A percentile compares a stretch with the other conserved stretches of the same genome.
Evolutionary conservation across 2,888 invertebrate species (phyloP).

Genomic region (Brachyptera putata): DNA sequence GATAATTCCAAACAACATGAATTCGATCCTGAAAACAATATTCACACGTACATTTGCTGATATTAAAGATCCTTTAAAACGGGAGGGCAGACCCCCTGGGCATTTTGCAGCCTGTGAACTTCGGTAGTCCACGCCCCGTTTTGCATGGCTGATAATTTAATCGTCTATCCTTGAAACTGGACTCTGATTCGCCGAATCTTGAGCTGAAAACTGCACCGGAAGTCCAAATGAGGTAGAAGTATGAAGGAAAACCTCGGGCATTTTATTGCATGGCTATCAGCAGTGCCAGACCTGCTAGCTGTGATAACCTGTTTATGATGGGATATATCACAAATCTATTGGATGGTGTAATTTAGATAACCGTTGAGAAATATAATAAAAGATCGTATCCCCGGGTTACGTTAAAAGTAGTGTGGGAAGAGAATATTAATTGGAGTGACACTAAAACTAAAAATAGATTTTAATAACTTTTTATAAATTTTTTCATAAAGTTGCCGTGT

Average conservation of each 20-base stretch:
- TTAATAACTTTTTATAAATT: no score
- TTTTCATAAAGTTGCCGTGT: no score
- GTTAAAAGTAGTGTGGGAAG: no score
- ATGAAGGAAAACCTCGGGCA: conserved; percentile 8
- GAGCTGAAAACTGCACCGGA: conserved; percentile 7
- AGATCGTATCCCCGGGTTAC: no score
- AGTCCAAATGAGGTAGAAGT: conserved; percentile 18
- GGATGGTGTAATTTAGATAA: no score
- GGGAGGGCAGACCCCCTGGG: not conserved
- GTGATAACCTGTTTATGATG: no score
- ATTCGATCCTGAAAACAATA: not conserved
- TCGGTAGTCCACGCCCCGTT: conserved; percentile 6
- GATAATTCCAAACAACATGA: not conserved
- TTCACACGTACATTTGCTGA: conserved; percentile 6
- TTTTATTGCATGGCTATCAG: not conserved
- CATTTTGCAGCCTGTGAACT: not conserved
- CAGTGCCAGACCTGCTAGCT: not conserved
- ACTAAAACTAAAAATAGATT: no score
- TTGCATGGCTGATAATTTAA: not conserved
- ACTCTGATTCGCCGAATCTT: not conserved
- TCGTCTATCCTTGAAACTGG: conserved; percentile 17
- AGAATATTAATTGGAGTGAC: no score
- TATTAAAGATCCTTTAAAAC: not conserved
- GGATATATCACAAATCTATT: no score
- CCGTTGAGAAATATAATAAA: no score